Base-by-base conservation (phyloP, 2,113 vertebrate species). In the Apeltes quadracus region DNA sequence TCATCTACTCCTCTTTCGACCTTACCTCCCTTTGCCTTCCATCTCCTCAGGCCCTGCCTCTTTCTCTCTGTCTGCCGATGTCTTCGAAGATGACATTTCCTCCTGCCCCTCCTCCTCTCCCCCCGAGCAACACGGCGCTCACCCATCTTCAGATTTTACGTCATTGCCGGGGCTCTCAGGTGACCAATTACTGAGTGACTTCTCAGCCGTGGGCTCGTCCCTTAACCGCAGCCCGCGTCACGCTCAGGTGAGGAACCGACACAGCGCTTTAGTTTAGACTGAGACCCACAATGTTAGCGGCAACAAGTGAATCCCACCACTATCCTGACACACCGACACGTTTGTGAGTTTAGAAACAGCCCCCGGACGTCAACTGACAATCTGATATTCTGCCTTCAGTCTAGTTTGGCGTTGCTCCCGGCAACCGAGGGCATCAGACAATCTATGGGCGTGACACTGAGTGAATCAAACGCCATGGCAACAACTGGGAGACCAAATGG, bases 31-130 rank as follows among this genome's bases (percentile, higher is more conserved):
- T 77, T 86, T 61, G 32, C 44, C 50, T 66, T 73, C 62, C 51
- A 39, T 63, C 23, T 75, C 81, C 76, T 83, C 86, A 94, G 93
- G 88, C 76, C 57, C 89, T 48, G 67, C 78, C 67, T 82, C 89
- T 34, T 88, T 92, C 86, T 78, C 90, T 59, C 83, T 84, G 63
- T 81, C 91, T 7, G 71, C 92, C 61, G 93, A 94, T 87, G 90
- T 92, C 89, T 95, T 95, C 84, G 93, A 95, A 91, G 94, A 95
- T 75, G 94, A 95, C 87, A 87, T 94, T 88, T 92, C 90, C 41
- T 90, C 90, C 69, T 93, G 90, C 51, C 88, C 91, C 51, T 90
- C 93, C 67, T 91, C 93, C 72, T 90, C 93, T 12, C 87, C 90
- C 70, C 86, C 84, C 1, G 92, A 93, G 76, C 92, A 91, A 70